Evolutionary conservation across 2,888 invertebrate genomes (phyloP).

Genomic region (Ariolimax columbianus): DNA sequence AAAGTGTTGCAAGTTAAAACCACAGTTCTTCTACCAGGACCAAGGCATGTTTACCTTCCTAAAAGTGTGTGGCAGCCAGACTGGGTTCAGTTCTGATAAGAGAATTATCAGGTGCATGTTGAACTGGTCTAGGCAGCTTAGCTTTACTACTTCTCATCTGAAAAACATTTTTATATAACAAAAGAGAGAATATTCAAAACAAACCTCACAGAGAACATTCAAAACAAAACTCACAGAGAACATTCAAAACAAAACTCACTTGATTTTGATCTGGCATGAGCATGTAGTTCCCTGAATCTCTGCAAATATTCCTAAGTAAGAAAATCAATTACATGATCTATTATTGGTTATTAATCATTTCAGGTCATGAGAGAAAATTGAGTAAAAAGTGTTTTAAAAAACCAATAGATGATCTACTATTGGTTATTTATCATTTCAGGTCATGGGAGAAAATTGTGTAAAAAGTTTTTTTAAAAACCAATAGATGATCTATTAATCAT

Average conservation of each 20-base stretch:
- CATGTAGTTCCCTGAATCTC: constrained; percentile 50
- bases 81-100: too few relatives aligned
- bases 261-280: constrained; percentile 46
- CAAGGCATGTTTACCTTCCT: too few relatives aligned
- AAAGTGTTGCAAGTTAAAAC: too few relatives aligned
- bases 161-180: too few relatives aligned
- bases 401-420: neutral
- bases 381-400: neutral
- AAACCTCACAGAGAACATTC: too few relatives aligned
- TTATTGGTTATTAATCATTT: constrained; percentile 4
- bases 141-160: too few relatives aligned
- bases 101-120: too few relatives aligned
- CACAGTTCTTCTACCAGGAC: too few relatives aligned
- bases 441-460: neutral
- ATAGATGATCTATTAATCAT: neutral
- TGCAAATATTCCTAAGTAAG: constrained; percentile 47
- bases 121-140: too few relatives aligned
- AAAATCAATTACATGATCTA: neutral
- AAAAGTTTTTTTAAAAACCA: neutral
- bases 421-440: neutral
- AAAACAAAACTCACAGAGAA: neutral
- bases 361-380: neutral
- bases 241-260: constrained; percentile 35
- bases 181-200: too few relatives aligned
- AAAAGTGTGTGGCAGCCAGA: too few relatives aligned